A percentile compares a stretch with the other conserved stretches of the same genome.
These are phyloP conservation scores for Zosterops japonicus DNA, from an alignment of 2,113 vertebrate genomes.

Conservation along the genomic window DNA sequence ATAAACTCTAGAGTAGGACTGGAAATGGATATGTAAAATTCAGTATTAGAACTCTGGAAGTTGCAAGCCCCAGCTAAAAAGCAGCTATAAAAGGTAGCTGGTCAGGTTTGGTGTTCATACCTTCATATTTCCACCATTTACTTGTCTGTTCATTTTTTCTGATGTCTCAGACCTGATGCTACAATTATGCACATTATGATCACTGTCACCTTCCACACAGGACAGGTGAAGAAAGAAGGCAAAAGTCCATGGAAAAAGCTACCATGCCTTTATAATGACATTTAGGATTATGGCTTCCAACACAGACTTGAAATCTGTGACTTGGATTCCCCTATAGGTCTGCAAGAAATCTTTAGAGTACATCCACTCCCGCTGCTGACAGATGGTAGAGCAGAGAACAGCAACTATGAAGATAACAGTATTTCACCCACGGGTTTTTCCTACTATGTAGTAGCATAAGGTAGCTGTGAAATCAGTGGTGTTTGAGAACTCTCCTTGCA, in stretches of 20 bases:
- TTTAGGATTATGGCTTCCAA: background rate
- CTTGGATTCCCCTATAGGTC: background rate
- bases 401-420: background rate
- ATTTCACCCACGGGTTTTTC: background rate
- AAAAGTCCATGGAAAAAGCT: background rate
- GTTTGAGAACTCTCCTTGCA: background rate
- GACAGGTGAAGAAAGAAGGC: background rate
- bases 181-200: fast-evolving
- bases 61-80: background rate
- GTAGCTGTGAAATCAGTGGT: background rate
- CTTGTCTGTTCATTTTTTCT: background rate
- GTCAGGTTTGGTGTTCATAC: background rate
- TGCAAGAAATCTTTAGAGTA: background rate
- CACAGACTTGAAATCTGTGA: background rate
- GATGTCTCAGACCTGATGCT: background rate
- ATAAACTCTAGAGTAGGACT: background rate
- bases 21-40: background rate
- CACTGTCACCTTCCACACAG: background rate
- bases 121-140: background rate
- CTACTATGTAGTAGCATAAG: background rate
- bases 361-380: background rate
- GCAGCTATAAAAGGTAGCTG: background rate
- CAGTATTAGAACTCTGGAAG: background rate
- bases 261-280: background rate
- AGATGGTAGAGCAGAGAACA: background rate